Evolutionary conservation across 2,888 invertebrate genomes (phyloP).

Genomic region (Eristalinus aeneus): DNA sequence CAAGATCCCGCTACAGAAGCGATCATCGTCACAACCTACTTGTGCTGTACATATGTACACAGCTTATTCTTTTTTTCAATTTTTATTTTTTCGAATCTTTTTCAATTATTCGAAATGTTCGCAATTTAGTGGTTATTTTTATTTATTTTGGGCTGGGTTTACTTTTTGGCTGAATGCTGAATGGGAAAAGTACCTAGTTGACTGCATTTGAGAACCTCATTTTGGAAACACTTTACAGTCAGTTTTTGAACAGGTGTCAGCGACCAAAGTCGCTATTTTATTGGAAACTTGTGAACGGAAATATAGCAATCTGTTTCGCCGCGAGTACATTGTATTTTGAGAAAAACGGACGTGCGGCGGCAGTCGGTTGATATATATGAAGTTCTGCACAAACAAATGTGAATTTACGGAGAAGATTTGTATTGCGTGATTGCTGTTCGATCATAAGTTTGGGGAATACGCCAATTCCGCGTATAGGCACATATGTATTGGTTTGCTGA

Average conservation of each 20-base stretch:
- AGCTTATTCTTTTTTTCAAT: conserved; percentile 2
- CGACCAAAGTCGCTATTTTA: conserved; percentile 24
- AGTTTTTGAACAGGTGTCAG: conserved; percentile 55
- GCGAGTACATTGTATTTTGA: conserved; percentile 9
- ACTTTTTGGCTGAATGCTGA: conserved; percentile 38
- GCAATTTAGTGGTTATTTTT: conserved; percentile 59
- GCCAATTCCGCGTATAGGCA: conserved; percentile 8
- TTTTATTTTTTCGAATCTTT: background rate
- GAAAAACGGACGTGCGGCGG: background rate
- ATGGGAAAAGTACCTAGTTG: conserved; percentile 37
- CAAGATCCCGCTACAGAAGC: conserved; percentile 47
- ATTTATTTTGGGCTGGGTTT: conserved; percentile 46
- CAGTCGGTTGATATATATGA: conserved; percentile 15
- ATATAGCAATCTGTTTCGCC: background rate
- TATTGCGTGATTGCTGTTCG: conserved; percentile 11
- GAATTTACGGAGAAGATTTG: conserved; percentile 16
- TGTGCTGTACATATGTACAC: conserved; percentile 13
- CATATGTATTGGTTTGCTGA: background rate
- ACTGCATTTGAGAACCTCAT: conserved; percentile 11
- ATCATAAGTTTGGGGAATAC: conserved; percentile 1
- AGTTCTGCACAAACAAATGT: conserved; percentile 3
- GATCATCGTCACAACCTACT: conserved; percentile 64
- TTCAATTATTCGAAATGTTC: conserved; percentile 45
- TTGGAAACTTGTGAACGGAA: background rate
- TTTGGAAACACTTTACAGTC: conserved; percentile 28